Base-by-base conservation (phyloP, 1,140 invertebrate species). In the Centruroides vittatus region DNA sequence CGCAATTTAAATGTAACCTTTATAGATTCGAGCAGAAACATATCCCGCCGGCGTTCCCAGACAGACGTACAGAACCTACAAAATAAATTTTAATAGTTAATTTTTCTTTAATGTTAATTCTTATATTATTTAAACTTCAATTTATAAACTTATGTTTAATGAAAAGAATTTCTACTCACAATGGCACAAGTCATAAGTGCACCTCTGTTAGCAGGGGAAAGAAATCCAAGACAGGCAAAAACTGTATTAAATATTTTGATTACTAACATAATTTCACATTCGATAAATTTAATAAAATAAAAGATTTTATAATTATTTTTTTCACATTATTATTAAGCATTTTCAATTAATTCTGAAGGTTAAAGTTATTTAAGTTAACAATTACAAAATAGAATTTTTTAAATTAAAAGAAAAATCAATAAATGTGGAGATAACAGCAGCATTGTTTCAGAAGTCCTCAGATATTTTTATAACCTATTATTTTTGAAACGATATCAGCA, bases 131-230 rank as follows among this genome's bases (percentile, higher is more conserved):
- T 4, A 41, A 7, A 7, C 7, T 41, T 41, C 36, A 41, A 4
- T 41, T 4, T 41, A 41, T 41, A 41, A 4, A 41, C 7, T 41
- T 41, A 41, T 4, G 7, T n/a, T n/a, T 41, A 41, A 41, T 41
- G 4, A 41, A 41, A 41, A 41, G 7, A 41, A 41, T 41, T n/a
- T 35, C 54, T 11, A 67, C 67, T 66, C 60, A 95, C 87, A 80
- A 97, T 83, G 13, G 93, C 88, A 76, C 93, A 98, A 5, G 95
- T 99, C 94, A 99, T 98, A 49, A 99, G 73, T 8, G 95, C 91
- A 12, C 96, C 96, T 72, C 96, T 84, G 77, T 99, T 98, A 23
- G 96, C 96, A 0, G 96, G 96, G 36, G 93, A 98, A 23, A 99
- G 77, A 75, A 99, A 99, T 55, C 96, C 96, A 58, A 99, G 79